phyloP scores from a whole-genome alignment of 2,113 vertebrate genomes.

The Caloenas nicobarica region DNA sequence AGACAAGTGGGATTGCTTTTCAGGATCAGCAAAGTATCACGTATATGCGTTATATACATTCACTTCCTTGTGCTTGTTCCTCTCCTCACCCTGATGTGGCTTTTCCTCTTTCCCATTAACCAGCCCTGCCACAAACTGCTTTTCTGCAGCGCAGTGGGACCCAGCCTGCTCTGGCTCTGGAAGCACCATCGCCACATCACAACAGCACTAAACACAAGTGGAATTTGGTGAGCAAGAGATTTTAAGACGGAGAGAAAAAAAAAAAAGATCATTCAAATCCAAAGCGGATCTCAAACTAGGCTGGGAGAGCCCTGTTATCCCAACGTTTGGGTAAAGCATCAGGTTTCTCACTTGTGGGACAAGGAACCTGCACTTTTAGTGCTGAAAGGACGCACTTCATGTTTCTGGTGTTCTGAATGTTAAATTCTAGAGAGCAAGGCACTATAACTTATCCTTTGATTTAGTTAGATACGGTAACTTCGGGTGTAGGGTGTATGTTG shows the following conservation, averaged over 20 bases:
- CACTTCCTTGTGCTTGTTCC: neutral
- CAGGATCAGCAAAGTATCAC: neutral
- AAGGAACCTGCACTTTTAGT: neutral
- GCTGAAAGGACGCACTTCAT: neutral
- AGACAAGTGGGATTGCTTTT: neutral
- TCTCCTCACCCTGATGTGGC: neutral
- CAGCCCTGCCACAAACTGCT: neutral
- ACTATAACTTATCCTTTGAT: neutral
- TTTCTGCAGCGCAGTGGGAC: rapidly evolving
- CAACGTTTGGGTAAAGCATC: neutral
- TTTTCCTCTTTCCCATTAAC: neutral
- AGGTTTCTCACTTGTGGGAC: neutral
- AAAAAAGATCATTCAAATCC: neutral
- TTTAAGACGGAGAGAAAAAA: neutral
- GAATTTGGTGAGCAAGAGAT: neutral
- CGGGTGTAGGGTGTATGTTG: neutral
- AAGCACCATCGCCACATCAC: neutral
- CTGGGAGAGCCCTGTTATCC: neutral
- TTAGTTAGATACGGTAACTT: neutral
- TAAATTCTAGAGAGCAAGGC: neutral
- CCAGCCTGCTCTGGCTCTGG: neutral
- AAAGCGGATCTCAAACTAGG: neutral
- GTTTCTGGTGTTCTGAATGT: neutral
- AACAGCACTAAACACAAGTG: neutral
- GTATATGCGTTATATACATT: neutral